Evolutionary conservation across 2,888 invertebrate species (phyloP).

Genomic region (Spatulosminthurus flaviceps): DNA sequence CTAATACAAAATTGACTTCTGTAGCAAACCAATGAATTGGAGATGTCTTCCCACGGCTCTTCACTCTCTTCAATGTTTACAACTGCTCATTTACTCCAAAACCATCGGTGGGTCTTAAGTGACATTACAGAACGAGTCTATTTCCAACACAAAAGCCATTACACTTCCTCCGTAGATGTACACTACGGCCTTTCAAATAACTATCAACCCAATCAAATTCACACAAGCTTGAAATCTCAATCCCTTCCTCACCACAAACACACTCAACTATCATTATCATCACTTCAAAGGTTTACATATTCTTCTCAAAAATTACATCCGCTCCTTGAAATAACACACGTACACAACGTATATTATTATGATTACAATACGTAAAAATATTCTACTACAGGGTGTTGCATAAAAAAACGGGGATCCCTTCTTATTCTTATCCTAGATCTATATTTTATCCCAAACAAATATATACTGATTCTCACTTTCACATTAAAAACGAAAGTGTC

Average conservation of each 20-base stretch:
- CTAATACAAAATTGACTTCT: not conserved
- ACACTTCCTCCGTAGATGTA: not conserved
- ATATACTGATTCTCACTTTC: not conserved
- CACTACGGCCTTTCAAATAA: not conserved
- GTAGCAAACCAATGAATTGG: not conserved
- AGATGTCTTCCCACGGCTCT: not conserved
- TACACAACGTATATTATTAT: too few species aligned
- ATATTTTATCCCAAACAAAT: not conserved
- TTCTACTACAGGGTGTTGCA: not conserved
- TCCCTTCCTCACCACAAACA: too few species aligned
- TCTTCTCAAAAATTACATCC: too few species aligned
- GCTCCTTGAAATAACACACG: too few species aligned
- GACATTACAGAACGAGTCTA: constrained; percentile 10
- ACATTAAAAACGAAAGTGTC: constrained; percentile 1
- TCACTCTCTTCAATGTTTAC: not conserved
- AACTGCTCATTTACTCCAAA: not conserved
- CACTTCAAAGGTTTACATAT: too few species aligned
- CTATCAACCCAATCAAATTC: not conserved
- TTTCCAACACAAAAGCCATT: not conserved
- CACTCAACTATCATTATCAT: too few species aligned
- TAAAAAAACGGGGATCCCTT: not conserved
- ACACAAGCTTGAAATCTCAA: constrained; percentile 3
- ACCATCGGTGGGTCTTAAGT: not conserved
- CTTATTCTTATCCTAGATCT: not conserved
- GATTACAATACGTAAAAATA: too few species aligned